These are phyloP conservation scores for Thamnophis sirtalis DNA, from an alignment of 2,113 vertebrate genomes.

Conservation along the genomic window DNA sequence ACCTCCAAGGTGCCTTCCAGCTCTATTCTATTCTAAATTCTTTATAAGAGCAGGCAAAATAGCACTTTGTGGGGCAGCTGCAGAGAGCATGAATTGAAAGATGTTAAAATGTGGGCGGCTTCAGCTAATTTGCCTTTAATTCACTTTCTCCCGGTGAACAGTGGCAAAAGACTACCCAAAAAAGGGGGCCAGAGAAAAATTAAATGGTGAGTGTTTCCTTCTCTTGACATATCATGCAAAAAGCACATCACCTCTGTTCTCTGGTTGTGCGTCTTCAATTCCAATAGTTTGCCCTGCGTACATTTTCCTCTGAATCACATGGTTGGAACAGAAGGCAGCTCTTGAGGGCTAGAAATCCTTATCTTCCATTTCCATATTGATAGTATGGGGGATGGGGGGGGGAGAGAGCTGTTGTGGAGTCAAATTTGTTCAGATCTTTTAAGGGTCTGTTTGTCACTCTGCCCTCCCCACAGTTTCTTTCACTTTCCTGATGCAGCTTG, in stretches of 20 bases:
- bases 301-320: not conserved
- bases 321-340: not conserved
- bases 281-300: not conserved
- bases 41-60: not conserved
- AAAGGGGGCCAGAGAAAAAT: slow-evolving; percentile 7
- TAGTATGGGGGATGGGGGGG: not conserved
- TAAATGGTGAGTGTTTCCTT: slow-evolving; percentile 11
- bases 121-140: slow-evolving; percentile 40
- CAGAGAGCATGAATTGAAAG: not conserved
- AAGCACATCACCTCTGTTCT: not conserved
- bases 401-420: not conserved
- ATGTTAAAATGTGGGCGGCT: slow-evolving; percentile 2
- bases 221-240: not conserved
- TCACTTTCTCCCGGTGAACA: not conserved
- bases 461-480: slow-evolving; percentile 16
- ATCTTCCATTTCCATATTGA: slow-evolving; percentile 53
- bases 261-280: not conserved
- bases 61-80: not conserved
- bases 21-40: too few relatives aligned
- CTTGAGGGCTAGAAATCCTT: slow-evolving; percentile 36
- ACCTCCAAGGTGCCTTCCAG: too few relatives aligned
- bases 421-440: slow-evolving; percentile 14
- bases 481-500: not conserved
- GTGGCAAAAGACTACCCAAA: not conserved
- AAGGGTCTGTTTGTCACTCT: slow-evolving; percentile 6